phyloP scores from a whole-genome alignment of 37 sponge, comb jelly and placozoan species.

The Corticium candelabrum region DNA sequence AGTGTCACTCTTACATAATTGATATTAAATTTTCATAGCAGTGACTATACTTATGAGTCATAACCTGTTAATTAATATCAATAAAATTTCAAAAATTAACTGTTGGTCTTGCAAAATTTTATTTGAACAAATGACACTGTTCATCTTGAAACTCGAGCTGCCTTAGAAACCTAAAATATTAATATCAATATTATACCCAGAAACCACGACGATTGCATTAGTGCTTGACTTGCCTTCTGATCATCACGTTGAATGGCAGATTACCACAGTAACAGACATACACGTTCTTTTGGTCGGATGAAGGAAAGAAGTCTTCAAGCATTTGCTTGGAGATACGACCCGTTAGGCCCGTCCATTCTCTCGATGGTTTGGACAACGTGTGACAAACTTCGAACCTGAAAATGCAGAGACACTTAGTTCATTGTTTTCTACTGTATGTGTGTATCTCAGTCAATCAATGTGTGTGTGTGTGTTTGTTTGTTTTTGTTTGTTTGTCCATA shows the following conservation, averaged over 20 bases:
- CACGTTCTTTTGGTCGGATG: background rate
- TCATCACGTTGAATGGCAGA: constrained; percentile 22
- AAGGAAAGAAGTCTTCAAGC: constrained; percentile 36
- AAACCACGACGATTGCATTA: no score
- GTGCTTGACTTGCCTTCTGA: constrained; percentile 34
- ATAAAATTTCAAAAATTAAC: background rate
- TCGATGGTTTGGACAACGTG: constrained; percentile 31
- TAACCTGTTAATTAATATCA: background rate
- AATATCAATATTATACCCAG: background rate
- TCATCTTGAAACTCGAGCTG: background rate
- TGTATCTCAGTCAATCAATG: background rate
- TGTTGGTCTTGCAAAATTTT: background rate
- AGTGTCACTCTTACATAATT: no score
- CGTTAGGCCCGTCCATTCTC: constrained; percentile 28
- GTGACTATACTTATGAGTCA: no score
- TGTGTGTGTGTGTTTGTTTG: background rate
- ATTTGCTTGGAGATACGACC: constrained; percentile 30
- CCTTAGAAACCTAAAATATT: background rate
- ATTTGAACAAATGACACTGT: background rate
- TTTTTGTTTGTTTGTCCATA: constrained; percentile 6
- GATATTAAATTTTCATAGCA: no score
- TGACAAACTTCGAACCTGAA: constrained; percentile 42
- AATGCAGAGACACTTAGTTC: background rate
- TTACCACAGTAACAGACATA: constrained; percentile 68
- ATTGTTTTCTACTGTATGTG: background rate